phyloP scores from a whole-genome alignment of 1,140 invertebrate genomes.

The Paraescarpia echinospica region DNA sequence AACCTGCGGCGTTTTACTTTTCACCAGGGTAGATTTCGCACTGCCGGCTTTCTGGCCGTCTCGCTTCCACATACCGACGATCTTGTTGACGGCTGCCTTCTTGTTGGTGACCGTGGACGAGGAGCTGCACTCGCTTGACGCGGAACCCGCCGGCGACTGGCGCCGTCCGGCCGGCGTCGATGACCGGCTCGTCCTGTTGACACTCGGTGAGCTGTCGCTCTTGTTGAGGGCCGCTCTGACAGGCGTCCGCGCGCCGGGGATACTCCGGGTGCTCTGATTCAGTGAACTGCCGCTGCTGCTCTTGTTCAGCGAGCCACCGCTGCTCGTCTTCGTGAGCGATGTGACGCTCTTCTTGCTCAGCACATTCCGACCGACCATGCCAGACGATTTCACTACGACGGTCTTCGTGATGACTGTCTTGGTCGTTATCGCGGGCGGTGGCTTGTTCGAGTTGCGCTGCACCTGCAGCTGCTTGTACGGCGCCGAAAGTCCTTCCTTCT shows the following conservation, averaged over 20 bases:
- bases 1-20: not conserved
- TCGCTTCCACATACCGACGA: conserved; percentile 84
- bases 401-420: conserved; percentile 21
- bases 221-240: conserved; percentile 28
- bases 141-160: conserved; percentile 15
- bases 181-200: not conserved
- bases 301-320: conserved; percentile 32
- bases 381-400: conserved; percentile 33
- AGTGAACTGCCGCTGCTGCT: conserved; percentile 28
- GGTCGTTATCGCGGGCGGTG: not conserved
- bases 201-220: conserved; percentile 17
- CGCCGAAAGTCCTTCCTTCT: not conserved
- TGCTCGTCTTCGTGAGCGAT: conserved; percentile 35
- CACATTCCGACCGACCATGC: conserved; percentile 26
- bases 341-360: conserved; percentile 27
- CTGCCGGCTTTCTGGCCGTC: conserved; percentile 53
- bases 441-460: not conserved
- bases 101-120: conserved; percentile 42
- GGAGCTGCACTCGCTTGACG: not conserved
- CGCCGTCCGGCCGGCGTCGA: not conserved
- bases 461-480: not conserved
- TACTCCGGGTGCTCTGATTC: conserved; percentile 1
- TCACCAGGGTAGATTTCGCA: not conserved
- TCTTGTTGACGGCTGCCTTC: conserved; percentile 79
- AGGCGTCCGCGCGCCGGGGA: conserved; percentile 13